These are phyloP conservation scores for Phasianus colchicus DNA, from an alignment of 2,113 vertebrate genomes.

Conservation along the genomic window DNA sequence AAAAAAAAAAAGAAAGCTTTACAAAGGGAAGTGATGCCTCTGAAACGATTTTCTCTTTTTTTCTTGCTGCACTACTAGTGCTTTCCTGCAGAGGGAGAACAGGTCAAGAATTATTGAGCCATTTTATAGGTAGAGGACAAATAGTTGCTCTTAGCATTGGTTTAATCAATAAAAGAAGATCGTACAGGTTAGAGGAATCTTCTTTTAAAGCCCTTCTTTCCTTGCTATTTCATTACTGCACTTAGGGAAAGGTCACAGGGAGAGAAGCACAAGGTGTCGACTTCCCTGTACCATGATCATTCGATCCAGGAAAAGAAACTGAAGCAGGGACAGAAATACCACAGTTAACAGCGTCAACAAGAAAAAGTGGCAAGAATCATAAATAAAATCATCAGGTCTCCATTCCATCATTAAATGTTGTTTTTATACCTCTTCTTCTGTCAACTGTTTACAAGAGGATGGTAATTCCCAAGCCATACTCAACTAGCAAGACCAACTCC, in stretches of 20 bases:
- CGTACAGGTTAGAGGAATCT: not conserved
- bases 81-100: not conserved
- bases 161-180: not conserved
- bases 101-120: not conserved
- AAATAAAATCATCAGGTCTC: not conserved
- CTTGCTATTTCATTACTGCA: not conserved
- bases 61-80: not conserved
- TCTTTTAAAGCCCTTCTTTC: not conserved
- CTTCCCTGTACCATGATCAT: conserved; percentile 7
- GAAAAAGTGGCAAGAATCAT: not conserved
- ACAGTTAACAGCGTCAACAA: not conserved
- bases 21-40: not conserved
- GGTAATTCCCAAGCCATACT: not conserved
- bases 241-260: not conserved
- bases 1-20: not conserved
- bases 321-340: conserved; percentile 24
- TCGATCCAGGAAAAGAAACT: conserved; percentile 16
- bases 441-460: not conserved
- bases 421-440: not conserved
- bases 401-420: not conserved
- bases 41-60: not conserved
- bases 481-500: not conserved
- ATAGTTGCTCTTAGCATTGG: not conserved
- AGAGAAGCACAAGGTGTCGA: conserved; percentile 25
- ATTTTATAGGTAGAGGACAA: not conserved